A percentile compares a stretch with the other conserved stretches of the same genome.
phyloP scores from a whole-genome alignment of 2,888 invertebrate genomes.

The Lycia hirtaria region DNA sequence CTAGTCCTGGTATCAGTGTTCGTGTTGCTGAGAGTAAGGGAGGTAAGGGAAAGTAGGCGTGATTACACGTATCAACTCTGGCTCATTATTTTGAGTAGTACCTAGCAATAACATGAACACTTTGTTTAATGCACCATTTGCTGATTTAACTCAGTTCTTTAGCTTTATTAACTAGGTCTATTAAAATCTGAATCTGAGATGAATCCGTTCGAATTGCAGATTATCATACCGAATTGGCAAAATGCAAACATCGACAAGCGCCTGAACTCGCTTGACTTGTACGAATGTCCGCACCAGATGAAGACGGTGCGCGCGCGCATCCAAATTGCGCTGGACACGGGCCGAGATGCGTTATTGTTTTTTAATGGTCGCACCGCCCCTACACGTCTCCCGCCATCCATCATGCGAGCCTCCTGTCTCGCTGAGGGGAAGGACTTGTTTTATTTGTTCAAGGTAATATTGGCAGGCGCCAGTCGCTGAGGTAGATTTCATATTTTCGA shows the following conservation, averaged over 20 bases:
- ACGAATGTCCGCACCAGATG: conserved; percentile 48
- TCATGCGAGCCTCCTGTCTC: conserved; percentile 62
- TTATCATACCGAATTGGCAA: not conserved
- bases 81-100: too few species aligned
- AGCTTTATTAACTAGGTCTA: too few species aligned
- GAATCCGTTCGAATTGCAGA: not conserved
- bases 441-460: conserved; percentile 8
- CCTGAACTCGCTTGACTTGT: too few species aligned
- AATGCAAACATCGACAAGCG: not conserved
- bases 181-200: too few species aligned
- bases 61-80: too few species aligned
- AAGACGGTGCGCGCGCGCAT: conserved; percentile 65
- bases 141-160: too few species aligned
- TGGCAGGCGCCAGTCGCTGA: conserved; percentile 19
- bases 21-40: too few species aligned
- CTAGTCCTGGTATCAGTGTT: too few species aligned
- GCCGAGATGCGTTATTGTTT: conserved; percentile 79
- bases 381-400: conserved; percentile 71
- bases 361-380: conserved; percentile 79
- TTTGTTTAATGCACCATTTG: too few species aligned
- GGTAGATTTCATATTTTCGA: conserved; percentile 23
- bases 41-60: too few species aligned
- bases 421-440: conserved; percentile 48
- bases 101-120: too few species aligned
- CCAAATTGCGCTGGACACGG: conserved; percentile 78